phyloP scores from a whole-genome alignment of 1,140 invertebrate genomes.

The Neodiprion pinetum region DNA sequence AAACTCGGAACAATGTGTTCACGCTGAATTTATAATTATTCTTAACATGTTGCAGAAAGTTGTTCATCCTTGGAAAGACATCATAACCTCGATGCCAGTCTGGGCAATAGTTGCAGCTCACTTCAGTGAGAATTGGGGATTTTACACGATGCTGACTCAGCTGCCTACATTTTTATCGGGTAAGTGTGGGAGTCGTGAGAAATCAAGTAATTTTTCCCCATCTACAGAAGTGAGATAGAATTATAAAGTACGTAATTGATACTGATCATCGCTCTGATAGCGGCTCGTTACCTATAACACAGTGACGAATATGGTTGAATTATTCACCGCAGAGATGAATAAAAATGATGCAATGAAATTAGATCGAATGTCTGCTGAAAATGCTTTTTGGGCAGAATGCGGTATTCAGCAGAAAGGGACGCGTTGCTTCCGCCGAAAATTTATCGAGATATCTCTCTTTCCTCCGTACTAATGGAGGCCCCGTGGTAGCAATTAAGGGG shows the following conservation, averaged over 20 bases:
- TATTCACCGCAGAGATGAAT: too few relatives aligned
- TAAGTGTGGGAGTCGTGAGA: constrained; percentile 44
- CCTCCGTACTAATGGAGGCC: too few relatives aligned
- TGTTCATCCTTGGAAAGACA: constrained; percentile 79
- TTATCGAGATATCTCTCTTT: too few relatives aligned
- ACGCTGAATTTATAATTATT: neutral
- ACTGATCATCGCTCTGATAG: too few relatives aligned
- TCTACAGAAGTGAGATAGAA: neutral
- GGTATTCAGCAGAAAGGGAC: too few relatives aligned
- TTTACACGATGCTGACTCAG: constrained; percentile 90
- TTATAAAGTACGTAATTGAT: neutral
- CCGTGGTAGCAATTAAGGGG: too few relatives aligned
- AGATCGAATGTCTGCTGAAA: too few relatives aligned
- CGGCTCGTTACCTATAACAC: neutral
- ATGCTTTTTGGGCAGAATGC: too few relatives aligned
- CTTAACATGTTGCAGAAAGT: constrained; percentile 48
- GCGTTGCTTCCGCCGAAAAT: too few relatives aligned
- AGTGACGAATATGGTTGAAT: too few relatives aligned
- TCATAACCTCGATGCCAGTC: constrained; percentile 83
- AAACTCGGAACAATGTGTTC: neutral
- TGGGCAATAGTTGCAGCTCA: constrained; percentile 92
- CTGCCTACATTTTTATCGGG: constrained; percentile 91
- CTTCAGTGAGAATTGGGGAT: constrained; percentile 96
- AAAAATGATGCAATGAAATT: too few relatives aligned
- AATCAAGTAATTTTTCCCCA: constrained; percentile 8